A percentile compares a stretch with the other conserved stretches of the same genome.
These are phyloP conservation scores for Ceyx erithaca DNA, from an alignment of 2,797 vertebrate species.

Conservation along the genomic window DNA sequence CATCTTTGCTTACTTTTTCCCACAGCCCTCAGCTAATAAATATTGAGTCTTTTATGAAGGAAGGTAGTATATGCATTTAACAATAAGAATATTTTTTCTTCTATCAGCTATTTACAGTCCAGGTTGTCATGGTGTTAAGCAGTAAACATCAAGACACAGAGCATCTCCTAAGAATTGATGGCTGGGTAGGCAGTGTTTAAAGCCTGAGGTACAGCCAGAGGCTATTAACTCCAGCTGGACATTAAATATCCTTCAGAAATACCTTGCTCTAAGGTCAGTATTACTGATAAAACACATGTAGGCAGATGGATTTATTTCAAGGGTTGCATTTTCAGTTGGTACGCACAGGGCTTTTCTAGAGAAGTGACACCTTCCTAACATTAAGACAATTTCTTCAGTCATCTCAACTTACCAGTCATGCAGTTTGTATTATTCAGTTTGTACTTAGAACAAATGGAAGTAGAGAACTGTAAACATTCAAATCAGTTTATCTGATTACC, in stretches of 20 bases:
- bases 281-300: slow-evolving; percentile 57
- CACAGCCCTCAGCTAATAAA: not conserved
- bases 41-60: slow-evolving; percentile 15
- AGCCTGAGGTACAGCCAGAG: slow-evolving; percentile 46
- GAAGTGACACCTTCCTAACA: slow-evolving; percentile 46
- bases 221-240: slow-evolving; percentile 65
- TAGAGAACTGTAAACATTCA: not conserved
- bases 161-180: slow-evolving; percentile 66
- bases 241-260: slow-evolving; percentile 69
- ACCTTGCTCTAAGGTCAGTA: slow-evolving; percentile 36
- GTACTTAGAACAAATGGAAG: slow-evolving; percentile 1
- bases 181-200: slow-evolving; percentile 42
- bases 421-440: not conserved
- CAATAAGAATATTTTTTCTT: slow-evolving; percentile 18
- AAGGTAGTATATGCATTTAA: not conserved
- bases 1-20: not conserved
- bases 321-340: slow-evolving; percentile 59
- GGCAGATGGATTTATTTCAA: slow-evolving; percentile 52
- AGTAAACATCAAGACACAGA: slow-evolving; percentile 48
- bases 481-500: not conserved
- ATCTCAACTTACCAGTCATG: not conserved
- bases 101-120: slow-evolving; percentile 31
- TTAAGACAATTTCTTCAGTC: slow-evolving; percentile 32
- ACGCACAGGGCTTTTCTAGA: slow-evolving; percentile 33
- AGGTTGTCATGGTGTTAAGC: slow-evolving; percentile 27